These are phyloP conservation scores for Artibeus lituratus DNA, from an alignment of 2,797 vertebrate species.

Conservation along the genomic window DNA sequence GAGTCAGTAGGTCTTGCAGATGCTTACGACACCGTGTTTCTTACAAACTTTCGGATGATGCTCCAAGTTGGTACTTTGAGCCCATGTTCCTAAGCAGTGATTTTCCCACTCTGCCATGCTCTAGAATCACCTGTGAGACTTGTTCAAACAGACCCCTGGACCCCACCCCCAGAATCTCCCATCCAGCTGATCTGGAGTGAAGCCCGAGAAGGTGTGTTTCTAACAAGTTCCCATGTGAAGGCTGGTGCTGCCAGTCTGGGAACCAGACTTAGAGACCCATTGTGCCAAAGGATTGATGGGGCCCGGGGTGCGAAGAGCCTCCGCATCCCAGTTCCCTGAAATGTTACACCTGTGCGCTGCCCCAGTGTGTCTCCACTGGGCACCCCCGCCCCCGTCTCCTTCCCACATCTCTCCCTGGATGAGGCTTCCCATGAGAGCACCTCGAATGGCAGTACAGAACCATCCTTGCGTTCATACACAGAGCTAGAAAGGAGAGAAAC, in stretches of 20 bases:
- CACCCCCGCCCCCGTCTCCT: not conserved
- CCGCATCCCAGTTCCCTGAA: not conserved
- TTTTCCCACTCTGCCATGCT: not conserved
- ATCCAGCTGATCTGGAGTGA: not conserved
- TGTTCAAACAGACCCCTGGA: not conserved
- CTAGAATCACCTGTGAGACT: not conserved
- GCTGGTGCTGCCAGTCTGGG: too few species aligned
- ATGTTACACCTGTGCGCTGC: rapidly evolving
- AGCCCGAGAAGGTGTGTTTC: not conserved
- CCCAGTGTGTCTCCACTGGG: rapidly evolving
- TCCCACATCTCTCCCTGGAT: not conserved
- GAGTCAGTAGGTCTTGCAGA: not conserved
- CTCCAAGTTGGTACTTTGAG: not conserved
- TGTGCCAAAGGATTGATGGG: rapidly evolving
- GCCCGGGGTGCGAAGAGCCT: not conserved
- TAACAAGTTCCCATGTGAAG: rapidly evolving
- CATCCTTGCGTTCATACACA: not conserved
- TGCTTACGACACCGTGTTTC: not conserved
- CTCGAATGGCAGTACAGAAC: not conserved
- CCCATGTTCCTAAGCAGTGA: too few species aligned
- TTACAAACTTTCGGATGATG: rapidly evolving
- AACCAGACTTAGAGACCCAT: rapidly evolving
- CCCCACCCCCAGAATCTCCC: not conserved
- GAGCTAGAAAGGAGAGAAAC: constrained; percentile 46
- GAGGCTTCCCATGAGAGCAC: not conserved